phyloP scores from a whole-genome alignment of 53 echinoderm and acorn worm species.

The Henricia sp. region DNA sequence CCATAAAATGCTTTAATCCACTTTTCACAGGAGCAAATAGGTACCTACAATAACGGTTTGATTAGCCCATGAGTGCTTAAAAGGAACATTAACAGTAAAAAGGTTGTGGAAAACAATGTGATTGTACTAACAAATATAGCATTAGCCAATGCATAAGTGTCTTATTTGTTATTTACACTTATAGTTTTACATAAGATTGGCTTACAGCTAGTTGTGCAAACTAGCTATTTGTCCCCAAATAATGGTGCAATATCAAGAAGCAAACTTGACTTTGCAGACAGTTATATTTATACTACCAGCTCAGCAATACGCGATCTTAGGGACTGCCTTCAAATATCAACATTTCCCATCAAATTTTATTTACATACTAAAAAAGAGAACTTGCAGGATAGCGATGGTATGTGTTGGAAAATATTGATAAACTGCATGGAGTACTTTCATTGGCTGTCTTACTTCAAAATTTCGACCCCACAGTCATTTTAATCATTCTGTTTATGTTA shows the following conservation, averaged over 20 bases:
- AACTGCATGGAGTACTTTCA: background rate
- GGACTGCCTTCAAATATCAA: constrained; percentile 35
- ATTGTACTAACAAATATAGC: too few species aligned
- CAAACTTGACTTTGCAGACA: background rate
- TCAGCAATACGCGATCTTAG: background rate
- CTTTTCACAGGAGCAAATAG: too few species aligned
- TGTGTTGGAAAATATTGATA: background rate
- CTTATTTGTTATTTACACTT: too few species aligned
- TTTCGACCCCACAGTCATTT: background rate
- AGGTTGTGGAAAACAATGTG: too few species aligned
- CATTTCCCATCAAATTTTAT: constrained; percentile 24
- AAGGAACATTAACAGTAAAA: too few species aligned
- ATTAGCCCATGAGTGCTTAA: too few species aligned
- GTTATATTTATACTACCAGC: background rate
- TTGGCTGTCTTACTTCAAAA: background rate
- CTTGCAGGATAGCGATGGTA: background rate
- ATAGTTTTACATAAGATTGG: too few species aligned
- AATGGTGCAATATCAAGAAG: background rate
- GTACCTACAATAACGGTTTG: too few species aligned
- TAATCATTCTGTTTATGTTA: background rate
- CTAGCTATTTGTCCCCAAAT: background rate
- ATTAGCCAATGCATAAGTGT: too few species aligned
- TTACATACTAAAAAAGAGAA: background rate
- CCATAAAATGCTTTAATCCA: too few species aligned
- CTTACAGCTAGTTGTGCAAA: background rate